phyloP scores from a whole-genome alignment of 2,113 vertebrate genomes.

The Prietella phreatophila region DNA sequence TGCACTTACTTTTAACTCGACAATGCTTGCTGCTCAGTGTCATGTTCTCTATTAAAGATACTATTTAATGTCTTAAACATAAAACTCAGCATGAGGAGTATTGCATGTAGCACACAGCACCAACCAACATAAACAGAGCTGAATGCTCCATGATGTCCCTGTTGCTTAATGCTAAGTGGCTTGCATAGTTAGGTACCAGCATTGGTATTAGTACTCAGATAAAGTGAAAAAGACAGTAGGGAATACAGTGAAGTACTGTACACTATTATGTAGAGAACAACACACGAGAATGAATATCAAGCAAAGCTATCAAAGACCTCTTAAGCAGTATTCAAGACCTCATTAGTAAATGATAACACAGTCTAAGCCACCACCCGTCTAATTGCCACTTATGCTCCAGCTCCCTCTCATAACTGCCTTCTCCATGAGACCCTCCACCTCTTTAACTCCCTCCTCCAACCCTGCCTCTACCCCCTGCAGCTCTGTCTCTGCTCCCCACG shows the following conservation, averaged over 20 bases:
- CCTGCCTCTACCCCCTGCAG: conserved; percentile 9
- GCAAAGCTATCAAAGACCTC: background rate
- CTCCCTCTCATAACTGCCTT: conserved; percentile 3
- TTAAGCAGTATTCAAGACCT: conserved; percentile 25
- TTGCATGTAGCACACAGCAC: background rate
- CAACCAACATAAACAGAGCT: background rate
- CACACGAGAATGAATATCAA: conserved; percentile 3
- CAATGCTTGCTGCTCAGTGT: background rate
- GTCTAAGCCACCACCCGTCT: conserved; percentile 16
- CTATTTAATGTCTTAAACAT: background rate
- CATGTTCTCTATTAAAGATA: background rate
- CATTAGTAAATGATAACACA: conserved; percentile 33
- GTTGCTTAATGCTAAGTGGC: background rate
- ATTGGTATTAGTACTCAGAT: background rate
- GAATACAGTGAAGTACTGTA: background rate
- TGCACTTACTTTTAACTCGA: background rate
- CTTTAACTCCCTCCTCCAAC: background rate
- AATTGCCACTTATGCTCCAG: conserved; percentile 25
- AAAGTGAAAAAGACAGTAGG: background rate
- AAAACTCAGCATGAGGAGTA: background rate
- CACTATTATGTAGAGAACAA: background rate
- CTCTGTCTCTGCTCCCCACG: conserved; percentile 11
- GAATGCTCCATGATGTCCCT: background rate
- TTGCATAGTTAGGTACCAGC: background rate
- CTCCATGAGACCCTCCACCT: conserved; percentile 20